phyloP scores from a whole-genome alignment of 2,113 vertebrate genomes.

The Salvelinus namaycush region DNA sequence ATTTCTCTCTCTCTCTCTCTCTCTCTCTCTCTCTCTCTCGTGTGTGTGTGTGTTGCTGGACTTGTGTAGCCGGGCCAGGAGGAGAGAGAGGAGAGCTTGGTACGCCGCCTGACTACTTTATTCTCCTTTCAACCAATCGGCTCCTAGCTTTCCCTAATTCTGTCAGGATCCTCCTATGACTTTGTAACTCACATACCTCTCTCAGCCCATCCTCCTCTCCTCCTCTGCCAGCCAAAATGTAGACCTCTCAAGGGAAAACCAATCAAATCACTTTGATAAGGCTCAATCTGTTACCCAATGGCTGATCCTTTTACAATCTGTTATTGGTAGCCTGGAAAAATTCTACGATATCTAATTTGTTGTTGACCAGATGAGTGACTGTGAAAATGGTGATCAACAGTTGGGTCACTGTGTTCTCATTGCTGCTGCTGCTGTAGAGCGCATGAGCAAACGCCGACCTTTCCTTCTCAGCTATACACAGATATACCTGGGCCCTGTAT shows the following conservation, averaged over 20 bases:
- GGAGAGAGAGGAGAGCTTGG: constrained; percentile 83
- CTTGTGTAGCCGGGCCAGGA: constrained; percentile 84
- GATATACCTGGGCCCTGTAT: neutral
- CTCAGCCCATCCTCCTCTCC: constrained; percentile 6
- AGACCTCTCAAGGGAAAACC: constrained; percentile 20
- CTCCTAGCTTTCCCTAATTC: constrained; percentile 34
- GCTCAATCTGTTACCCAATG: constrained; percentile 53
- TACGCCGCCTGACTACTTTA: constrained; percentile 73
- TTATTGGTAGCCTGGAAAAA: neutral
- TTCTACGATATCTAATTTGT: neutral
- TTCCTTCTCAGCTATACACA: constrained; percentile 5
- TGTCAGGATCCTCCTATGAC: neutral
- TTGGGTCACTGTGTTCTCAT: constrained; percentile 44
- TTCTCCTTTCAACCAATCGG: constrained; percentile 44
- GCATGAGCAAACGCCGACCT: constrained; percentile 38
- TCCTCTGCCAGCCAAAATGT: constrained; percentile 14
- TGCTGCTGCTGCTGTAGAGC: constrained; percentile 29
- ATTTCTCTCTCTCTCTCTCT: constrained; percentile 14
- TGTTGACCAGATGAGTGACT: neutral
- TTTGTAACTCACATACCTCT: neutral
- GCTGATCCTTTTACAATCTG: constrained; percentile 37
- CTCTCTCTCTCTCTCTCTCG: constrained; percentile 21
- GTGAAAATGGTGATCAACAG: constrained; percentile 43
- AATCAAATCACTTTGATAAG: constrained; percentile 34
- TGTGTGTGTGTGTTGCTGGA: constrained; percentile 54